These are phyloP conservation scores for Encarsia formosa DNA, from an alignment of 2,888 invertebrate genomes.

Conservation along the genomic window DNA sequence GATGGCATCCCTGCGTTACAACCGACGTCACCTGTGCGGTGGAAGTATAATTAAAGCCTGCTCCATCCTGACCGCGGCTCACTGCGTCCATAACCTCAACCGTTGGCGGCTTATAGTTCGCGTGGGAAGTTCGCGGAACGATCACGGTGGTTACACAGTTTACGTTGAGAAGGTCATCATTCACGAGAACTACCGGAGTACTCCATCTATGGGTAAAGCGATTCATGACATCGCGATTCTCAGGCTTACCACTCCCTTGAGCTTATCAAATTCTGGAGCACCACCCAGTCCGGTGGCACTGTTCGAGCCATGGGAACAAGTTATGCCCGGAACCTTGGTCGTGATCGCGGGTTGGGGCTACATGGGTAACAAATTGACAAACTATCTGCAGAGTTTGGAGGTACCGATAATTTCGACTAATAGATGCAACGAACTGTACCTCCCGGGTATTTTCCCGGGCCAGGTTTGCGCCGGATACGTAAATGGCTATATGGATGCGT, in stretches of 20 bases:
- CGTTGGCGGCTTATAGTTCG: not conserved
- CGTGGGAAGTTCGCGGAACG: not conserved
- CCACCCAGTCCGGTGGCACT: not conserved
- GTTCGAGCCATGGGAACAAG: not conserved
- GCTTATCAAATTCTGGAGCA: too few relatives aligned
- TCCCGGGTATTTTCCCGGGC: not conserved
- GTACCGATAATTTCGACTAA: not conserved
- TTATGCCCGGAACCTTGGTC: not conserved
- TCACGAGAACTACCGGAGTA: not conserved
- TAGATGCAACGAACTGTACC: not conserved
- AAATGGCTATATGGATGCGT: not conserved
- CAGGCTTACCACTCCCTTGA: not conserved
- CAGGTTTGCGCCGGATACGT: not conserved
- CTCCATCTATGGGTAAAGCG: not conserved
- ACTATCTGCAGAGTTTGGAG: not conserved
- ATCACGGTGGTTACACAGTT: not conserved
- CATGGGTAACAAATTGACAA: not conserved
- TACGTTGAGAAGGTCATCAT: not conserved
- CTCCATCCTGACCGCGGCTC: not conserved
- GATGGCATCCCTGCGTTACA: not conserved
- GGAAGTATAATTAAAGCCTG: not conserved
- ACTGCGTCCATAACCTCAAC: not conserved
- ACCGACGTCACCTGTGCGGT: not conserved
- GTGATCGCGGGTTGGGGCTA: not conserved
- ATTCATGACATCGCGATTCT: not conserved